Evolutionary conservation across 2,888 invertebrate species (phyloP).

Genomic region (Tinea pellionella): DNA sequence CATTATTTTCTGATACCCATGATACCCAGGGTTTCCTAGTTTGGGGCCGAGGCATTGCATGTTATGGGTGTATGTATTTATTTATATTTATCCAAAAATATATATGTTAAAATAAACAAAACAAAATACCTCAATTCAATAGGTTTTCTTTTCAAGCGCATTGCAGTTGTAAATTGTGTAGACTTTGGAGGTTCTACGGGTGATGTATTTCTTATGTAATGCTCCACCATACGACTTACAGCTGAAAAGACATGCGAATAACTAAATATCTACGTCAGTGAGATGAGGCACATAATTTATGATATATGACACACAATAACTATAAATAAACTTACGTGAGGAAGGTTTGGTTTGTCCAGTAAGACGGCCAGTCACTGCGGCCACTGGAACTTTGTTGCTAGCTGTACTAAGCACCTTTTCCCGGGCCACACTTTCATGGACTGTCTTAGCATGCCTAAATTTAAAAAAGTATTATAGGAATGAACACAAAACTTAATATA

Average conservation of each 20-base stretch:
- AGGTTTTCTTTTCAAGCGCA: background rate
- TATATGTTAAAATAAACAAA: background rate
- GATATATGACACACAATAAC: background rate
- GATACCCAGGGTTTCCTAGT: no score
- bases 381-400: slow-evolving; percentile 55
- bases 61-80: no score
- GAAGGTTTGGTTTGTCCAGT: slow-evolving; percentile 33
- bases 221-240: slow-evolving; percentile 56
- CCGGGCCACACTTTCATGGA: slow-evolving; percentile 68
- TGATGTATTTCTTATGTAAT: slow-evolving; percentile 49
- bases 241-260: slow-evolving; percentile 29
- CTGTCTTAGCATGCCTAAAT: slow-evolving; percentile 69
- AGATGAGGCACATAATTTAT: no score
- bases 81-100: no score
- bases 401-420: slow-evolving; percentile 61
- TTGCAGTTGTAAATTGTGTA: background rate
- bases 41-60: no score
- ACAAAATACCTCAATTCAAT: slow-evolving; percentile 3
- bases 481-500: background rate
- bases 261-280: no score
- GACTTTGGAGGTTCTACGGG: slow-evolving; percentile 23
- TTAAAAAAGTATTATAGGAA: slow-evolving; percentile 12
- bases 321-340: slow-evolving; percentile 40
- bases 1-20: no score
- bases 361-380: slow-evolving; percentile 55